Base-by-base conservation (phyloP, 1,140 invertebrate species). In the Papilio polyxenes region DNA sequence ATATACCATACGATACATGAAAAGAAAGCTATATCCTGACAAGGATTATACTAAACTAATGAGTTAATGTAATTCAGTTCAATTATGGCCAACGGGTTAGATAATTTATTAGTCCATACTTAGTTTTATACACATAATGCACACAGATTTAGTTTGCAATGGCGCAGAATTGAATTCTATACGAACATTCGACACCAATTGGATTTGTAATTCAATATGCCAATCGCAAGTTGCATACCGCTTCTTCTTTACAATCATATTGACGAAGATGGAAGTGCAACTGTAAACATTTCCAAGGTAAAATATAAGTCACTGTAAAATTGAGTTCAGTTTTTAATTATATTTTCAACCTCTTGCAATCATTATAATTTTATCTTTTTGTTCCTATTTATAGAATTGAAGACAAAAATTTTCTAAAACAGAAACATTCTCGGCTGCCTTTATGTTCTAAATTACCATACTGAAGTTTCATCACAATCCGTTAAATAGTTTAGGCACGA, bases 131-230 rank as follows among this genome's bases (percentile, higher is more conserved):
- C 10, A 65, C 23, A 65, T 1, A 65, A 65, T 65, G 13, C 4
- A 20, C 20, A 10, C 62, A 31, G 11, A 31, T 13, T 65, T 31
- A 65, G 10, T 65, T 65, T 23, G 11, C 13, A 31, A 31, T 65
- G 20, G 23, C 62, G 10, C 23, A 31, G 23, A 37, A 65, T 65
- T 65, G 20, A 31, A 72, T 37, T 11, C 62, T 8, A 62, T 13
- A 23, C 20, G 31, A 31, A 15, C 31, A 72, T 72, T 40, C 31
- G 11, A 72, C 31, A 37, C 31, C 65, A 11, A 17, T 72, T 0
- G 1, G 31, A 72, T 72, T 72, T 72, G 65, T 72, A 72, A 72
- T 72, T 72, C 13, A 72, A 72, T 37, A 72, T 37, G 65, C 8
- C 11, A 72, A 72, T 72, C 11, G 31, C 4, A 15, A 11, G 31